Percentiles rank a stretch among this genome's conserved stretches.
Evolutionary conservation across 2,888 invertebrate species (phyloP).

Genomic region (Gymnosoma rotundatum): DNA sequence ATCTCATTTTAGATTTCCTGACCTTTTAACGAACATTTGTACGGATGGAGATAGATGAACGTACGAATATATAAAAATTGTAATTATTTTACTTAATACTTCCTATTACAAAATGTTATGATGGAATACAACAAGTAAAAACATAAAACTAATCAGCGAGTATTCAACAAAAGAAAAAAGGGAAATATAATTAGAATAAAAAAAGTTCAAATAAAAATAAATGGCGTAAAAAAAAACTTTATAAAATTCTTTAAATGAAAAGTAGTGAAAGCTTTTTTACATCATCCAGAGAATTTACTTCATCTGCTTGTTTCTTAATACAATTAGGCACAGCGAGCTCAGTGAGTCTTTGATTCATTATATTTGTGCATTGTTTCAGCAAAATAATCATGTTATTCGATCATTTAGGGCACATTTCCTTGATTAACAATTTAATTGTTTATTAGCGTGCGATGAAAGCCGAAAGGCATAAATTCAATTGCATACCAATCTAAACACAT

Average conservation of each 20-base stretch:
- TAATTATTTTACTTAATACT: slow-evolving; percentile 37
- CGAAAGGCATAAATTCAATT: slow-evolving; percentile 46
- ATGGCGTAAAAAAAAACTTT: not conserved
- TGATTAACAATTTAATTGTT: slow-evolving; percentile 66
- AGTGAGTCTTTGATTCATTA: not conserved
- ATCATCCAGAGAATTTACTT: slow-evolving; percentile 31
- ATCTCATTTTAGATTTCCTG: slow-evolving; percentile 35
- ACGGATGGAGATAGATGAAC: not conserved
- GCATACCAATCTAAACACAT: slow-evolving; percentile 7
- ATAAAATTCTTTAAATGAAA: slow-evolving; percentile 30
- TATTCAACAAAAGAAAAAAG: not conserved
- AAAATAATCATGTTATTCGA: slow-evolving; percentile 57
- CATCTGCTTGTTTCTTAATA: not conserved
- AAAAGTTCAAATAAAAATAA: not conserved
- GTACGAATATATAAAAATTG: slow-evolving; percentile 17
- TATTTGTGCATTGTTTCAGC: slow-evolving; percentile 44
- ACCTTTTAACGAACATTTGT: slow-evolving; percentile 22
- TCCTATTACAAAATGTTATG: slow-evolving; percentile 23
- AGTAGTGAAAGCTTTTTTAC: slow-evolving; percentile 3
- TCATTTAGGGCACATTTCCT: slow-evolving; percentile 54
- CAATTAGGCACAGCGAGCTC: not conserved
- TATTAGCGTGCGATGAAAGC: slow-evolving; percentile 65
- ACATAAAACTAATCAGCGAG: not conserved
- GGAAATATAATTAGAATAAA: not conserved
- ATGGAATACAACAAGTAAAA: not conserved